Conservation (phyloP, 2,113 vertebrate species). For the Elgaria multicarinata region DNA sequence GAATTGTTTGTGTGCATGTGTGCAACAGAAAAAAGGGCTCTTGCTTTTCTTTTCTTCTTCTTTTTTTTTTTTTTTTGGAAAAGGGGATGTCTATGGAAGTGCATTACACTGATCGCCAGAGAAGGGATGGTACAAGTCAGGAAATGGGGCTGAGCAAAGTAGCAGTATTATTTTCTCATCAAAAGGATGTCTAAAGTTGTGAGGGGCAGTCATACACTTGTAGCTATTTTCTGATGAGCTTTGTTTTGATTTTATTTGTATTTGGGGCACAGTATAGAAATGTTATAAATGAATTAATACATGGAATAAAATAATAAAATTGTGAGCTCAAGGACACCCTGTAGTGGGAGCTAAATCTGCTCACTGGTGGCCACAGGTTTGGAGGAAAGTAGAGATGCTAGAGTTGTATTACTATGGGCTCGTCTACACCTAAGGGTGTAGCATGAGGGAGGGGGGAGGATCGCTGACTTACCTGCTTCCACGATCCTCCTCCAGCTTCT, state of each 20-base stretch:
- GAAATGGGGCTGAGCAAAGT: background rate
- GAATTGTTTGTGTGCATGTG: background rate
- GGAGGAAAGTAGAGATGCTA: background rate
- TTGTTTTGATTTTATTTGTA: background rate
- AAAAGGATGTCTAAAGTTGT: background rate
- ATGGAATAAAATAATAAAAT: background rate
- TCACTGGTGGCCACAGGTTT: no score
- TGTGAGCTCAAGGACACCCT: background rate
- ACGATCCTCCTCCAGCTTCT: no score
- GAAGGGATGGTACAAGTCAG: background rate
- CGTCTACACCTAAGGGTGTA: no score
- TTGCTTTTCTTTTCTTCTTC: no score
- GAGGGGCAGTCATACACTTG: background rate
- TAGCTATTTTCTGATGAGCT: background rate
- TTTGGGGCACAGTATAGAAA: background rate
- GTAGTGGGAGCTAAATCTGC: background rate
- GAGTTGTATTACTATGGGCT: background rate
- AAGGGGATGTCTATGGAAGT: constrained; percentile 11
- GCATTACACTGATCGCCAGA: constrained; percentile 1
- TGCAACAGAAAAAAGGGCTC: background rate
- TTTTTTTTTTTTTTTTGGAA: background rate
- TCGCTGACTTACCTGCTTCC: no score
- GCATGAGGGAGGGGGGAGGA: no score
- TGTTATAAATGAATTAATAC: background rate
- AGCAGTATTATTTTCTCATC: background rate